Conservation (phyloP, 2,113 vertebrate genomes). For the Corydoras sp. region DNA sequence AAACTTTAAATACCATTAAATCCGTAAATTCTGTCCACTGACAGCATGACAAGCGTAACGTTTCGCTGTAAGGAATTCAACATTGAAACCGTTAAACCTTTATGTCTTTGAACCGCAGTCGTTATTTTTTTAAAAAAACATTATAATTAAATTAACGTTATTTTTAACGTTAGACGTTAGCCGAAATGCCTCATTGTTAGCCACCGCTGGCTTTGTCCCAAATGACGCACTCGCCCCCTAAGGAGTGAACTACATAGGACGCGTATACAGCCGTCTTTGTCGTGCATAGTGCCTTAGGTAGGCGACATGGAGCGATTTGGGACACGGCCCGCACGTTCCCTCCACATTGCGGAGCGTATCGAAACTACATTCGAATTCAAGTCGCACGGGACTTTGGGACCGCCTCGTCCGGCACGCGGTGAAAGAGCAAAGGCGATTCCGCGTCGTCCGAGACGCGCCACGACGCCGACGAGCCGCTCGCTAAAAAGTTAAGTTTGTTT, state of each 20-base stretch:
- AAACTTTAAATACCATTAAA: not conserved
- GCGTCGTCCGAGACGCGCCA: not conserved
- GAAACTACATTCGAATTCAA: not conserved
- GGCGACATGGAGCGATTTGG: not conserved
- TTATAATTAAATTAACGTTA: not conserved
- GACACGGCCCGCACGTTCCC: constrained; percentile 19
- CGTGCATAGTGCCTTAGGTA: not conserved
- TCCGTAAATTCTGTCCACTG: not conserved
- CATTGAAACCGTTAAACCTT: not conserved
- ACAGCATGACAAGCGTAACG: no score
- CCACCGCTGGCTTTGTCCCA: not conserved
- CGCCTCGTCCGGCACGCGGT: not conserved
- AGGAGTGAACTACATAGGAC: not conserved
- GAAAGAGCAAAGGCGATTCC: not conserved
- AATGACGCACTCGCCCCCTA: not conserved
- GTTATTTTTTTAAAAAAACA: not conserved
- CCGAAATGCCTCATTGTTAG: not conserved
- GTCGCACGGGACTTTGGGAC: not conserved
- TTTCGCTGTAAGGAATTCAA: no score
- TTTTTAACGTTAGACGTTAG: not conserved
- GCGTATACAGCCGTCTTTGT: not conserved
- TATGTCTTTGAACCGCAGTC: not conserved
- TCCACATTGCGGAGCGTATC: constrained; percentile 4
- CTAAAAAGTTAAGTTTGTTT: not conserved
- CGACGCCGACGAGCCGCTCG: not conserved